A percentile compares a stretch with the other conserved stretches of the same genome.
These are phyloP conservation scores for Heliopora coerulea DNA, from an alignment of 92 coral and sea anemone genomes.

Conservation along the genomic window DNA sequence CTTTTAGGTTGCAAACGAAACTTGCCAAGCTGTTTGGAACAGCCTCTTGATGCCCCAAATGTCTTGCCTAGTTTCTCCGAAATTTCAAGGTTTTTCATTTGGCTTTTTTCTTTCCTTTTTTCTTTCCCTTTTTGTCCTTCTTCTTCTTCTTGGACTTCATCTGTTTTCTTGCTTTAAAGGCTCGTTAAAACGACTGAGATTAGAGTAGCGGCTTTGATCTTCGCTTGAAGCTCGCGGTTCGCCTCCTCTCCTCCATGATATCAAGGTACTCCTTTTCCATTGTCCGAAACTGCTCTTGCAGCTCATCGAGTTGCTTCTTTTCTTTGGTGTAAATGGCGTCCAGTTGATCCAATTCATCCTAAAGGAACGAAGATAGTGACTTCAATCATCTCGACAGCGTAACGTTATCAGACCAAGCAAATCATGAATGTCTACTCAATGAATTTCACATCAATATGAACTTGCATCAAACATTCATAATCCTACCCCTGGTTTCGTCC, in stretches of 20 bases:
- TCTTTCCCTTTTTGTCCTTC: conserved; percentile 73
- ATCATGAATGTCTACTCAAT: too few relatives aligned
- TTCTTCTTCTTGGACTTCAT: conserved; percentile 83
- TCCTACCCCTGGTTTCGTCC: too few relatives aligned
- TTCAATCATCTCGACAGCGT: too few relatives aligned
- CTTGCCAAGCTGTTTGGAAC: too few relatives aligned
- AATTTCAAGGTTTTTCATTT: conserved; percentile 47
- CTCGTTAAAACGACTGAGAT: conserved; percentile 93
- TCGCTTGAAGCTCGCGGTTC: conserved; percentile 75
- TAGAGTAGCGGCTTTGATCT: conserved; percentile 89
- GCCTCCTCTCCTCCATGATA: conserved; percentile 90
- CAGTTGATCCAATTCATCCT: conserved; percentile 96
- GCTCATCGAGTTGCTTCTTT: conserved; percentile 85
- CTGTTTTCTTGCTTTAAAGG: conserved; percentile 85
- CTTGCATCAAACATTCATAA: too few relatives aligned
- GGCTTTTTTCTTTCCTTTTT: conserved; percentile 67
- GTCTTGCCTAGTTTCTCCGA: neutral
- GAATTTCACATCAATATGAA: too few relatives aligned
- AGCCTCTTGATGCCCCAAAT: too few relatives aligned
- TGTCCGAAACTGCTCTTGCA: conserved; percentile 90
- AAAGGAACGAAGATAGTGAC: neutral
- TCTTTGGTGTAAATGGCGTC: conserved; percentile 90
- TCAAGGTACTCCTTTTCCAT: conserved; percentile 78
- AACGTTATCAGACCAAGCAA: too few relatives aligned
- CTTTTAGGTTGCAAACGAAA: too few relatives aligned